A percentile compares a stretch with the other conserved stretches of the same genome.
phyloP scores from a whole-genome alignment of 1,140 invertebrate species.

The Contarinia nasturtii region DNA sequence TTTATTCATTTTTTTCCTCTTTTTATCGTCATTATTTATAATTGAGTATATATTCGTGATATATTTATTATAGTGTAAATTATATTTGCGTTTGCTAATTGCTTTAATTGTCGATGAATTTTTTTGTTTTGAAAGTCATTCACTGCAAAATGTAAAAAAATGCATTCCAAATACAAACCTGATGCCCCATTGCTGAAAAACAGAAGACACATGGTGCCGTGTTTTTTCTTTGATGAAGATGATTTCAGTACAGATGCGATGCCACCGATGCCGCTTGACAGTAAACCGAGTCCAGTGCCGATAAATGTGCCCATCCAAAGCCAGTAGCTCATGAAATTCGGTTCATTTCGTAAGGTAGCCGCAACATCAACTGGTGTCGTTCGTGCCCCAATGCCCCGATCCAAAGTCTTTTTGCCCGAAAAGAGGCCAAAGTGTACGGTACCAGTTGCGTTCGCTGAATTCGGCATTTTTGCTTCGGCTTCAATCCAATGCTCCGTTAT shows the following conservation, averaged over 20 bases:
- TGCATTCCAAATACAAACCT: background rate
- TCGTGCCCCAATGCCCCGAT: constrained; percentile 64
- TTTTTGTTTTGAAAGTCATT: background rate
- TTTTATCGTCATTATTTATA: too few species aligned
- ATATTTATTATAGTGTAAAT: too few species aligned
- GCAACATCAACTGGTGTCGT: constrained; percentile 21
- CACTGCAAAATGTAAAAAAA: background rate
- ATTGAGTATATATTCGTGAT: too few species aligned
- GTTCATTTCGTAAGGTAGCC: constrained; percentile 12
- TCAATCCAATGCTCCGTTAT: constrained; percentile 79
- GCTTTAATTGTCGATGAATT: too few species aligned
- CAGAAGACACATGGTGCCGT: constrained; percentile 17
- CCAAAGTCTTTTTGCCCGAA: constrained; percentile 61
- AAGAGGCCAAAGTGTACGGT: constrained; percentile 68
- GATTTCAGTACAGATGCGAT: constrained; percentile 19
- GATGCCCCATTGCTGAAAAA: constrained; percentile 15
- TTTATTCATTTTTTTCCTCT: too few species aligned
- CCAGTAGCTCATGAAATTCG: constrained; percentile 17
- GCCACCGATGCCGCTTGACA: constrained; percentile 18
- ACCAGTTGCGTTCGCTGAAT: constrained; percentile 43
- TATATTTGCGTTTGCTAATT: background rate
- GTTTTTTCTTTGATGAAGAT: constrained; percentile 18
- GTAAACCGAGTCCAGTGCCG: constrained; percentile 17
- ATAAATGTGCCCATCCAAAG: constrained; percentile 19
- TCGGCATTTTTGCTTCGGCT: constrained; percentile 44